Base-by-base conservation (phyloP, 2,888 invertebrate genomes). In the Oscheius sp. region DNA sequence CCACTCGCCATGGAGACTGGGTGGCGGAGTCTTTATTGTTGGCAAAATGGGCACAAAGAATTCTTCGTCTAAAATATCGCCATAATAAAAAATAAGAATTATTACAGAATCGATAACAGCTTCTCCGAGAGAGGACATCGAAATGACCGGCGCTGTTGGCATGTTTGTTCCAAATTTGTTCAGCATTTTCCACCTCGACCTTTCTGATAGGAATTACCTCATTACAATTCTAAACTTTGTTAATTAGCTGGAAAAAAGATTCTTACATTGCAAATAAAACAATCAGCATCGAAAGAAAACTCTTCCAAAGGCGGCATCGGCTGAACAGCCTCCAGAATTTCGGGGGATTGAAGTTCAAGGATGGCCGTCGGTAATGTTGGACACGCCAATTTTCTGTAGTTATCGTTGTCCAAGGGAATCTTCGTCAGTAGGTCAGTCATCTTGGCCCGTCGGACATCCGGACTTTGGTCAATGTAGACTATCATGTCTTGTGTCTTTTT, bases 41-140 rank as follows among this genome's bases (percentile, higher is more conserved):
- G 76, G 72, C 2, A 64, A 18, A 2, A 71, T 16, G 35, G 77
- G 77, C 21, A 77, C 73, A 45, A 70, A 73, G 71, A 69, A 73
- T 27, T 53, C 18, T 16, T 68, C 76, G n/a, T 72, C 76, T 76
- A 59, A 35, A 74, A 27, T 1, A 23, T 6, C 3, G 3, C 23
- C 21, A 23, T 25, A 23, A 13, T 21, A 25, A 55, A 55, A 23
- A 7, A 13, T 6, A 13, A 21, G 55, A 55, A 7, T 45, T 45
- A 69, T 56, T 29, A 76, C 76, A 69, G 21, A 68, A 74, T 9
- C 52, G 46, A n/a, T 55, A 69, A n/a, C 56, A 46, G 25, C 18
- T 35, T 41, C 72, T 35, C 9, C 73, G 41, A 1, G 72, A 69
- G 13, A 61, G 41, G 27, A 59, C 58, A 29, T 72, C 72, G 16